phyloP scores from a whole-genome alignment of 2,888 invertebrate genomes.

The Gortyna flavago region DNA sequence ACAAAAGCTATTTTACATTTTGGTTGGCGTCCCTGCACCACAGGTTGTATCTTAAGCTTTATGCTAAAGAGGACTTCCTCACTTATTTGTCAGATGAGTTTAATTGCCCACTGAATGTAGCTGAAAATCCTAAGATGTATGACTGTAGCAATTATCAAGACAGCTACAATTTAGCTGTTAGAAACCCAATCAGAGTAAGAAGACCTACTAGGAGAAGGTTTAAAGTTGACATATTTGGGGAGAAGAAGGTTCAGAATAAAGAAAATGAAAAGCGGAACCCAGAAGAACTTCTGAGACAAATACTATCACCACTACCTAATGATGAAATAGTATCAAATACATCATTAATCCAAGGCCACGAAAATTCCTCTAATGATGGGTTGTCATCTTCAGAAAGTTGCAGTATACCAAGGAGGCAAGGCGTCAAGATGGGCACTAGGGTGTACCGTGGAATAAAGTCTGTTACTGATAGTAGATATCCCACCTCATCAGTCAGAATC shows the following conservation, averaged over 20 bases:
- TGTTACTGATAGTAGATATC: conserved; percentile 74
- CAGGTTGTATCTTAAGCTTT: conserved; percentile 93
- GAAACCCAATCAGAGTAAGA: conserved; percentile 82
- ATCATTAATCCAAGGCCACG: conserved; percentile 72
- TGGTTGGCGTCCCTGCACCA: conserved; percentile 94
- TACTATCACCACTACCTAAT: conserved; percentile 80
- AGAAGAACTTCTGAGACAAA: conserved; percentile 82
- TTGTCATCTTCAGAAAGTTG: conserved; percentile 87
- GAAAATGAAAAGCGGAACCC: conserved; percentile 92
- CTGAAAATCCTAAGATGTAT: conserved; percentile 75
- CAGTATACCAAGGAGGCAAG: conserved; percentile 90
- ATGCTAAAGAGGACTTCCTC: conserved; percentile 93
- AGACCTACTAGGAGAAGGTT: conserved; percentile 88
- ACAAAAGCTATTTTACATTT: conserved; percentile 94
- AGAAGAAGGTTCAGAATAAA: conserved; percentile 91
- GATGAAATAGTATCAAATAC: conserved; percentile 75
- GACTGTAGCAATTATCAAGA: conserved; percentile 88
- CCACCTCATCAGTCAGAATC: conserved; percentile 73
- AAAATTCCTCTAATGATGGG: conserved; percentile 85
- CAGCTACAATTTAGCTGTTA: conserved; percentile 88
- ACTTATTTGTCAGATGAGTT: conserved; percentile 91
- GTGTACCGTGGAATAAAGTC: conserved; percentile 90
- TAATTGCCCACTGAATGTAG: conserved; percentile 86
- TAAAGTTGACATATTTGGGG: conserved; percentile 86
- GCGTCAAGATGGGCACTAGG: conserved; percentile 94